Conservation (phyloP, 30 jellyfish, hydroid and myxozoan genomes). For the Cassiopea andromeda region DNA sequence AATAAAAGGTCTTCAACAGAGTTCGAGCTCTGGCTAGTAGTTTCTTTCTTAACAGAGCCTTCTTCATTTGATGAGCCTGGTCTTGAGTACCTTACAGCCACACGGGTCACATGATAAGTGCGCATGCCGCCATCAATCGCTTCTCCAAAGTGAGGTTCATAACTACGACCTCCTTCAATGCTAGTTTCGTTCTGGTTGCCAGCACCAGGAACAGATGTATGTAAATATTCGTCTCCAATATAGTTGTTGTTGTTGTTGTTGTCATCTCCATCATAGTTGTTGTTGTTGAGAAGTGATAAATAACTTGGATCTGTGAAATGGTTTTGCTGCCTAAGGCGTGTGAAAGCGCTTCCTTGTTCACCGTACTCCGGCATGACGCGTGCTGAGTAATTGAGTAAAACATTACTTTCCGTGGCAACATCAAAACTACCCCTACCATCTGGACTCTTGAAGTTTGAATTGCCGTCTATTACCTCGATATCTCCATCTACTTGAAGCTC, state of each 20-base stretch:
- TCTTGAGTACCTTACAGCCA: constrained; percentile 59
- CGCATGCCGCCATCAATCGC: constrained; percentile 25
- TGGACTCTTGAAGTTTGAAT: not conserved
- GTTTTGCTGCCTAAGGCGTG: not conserved
- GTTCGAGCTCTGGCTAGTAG: not conserved
- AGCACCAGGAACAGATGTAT: not conserved
- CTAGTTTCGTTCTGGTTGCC: not conserved
- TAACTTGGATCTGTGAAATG: constrained; percentile 44
- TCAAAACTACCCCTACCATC: not conserved
- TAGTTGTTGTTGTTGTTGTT: not conserved
- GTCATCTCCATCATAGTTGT: not conserved
- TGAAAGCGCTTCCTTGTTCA: constrained; percentile 2
- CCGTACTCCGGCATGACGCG: not conserved
- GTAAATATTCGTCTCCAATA: not conserved
- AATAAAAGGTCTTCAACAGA: not conserved
- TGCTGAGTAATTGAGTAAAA: not conserved
- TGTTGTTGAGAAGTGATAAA: constrained; percentile 28
- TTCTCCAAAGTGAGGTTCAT: constrained; percentile 3
- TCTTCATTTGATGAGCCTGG: constrained; percentile 13
- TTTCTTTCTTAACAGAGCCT: not conserved
- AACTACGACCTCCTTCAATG: not conserved
- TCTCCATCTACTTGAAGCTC: not conserved
- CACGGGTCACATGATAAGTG: constrained; percentile 64
- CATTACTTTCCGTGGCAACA: not conserved
- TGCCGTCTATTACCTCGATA: not conserved